These are phyloP conservation scores for Lamellibrachia luymesi DNA, from an alignment of 1,140 invertebrate species.

Conservation along the genomic window DNA sequence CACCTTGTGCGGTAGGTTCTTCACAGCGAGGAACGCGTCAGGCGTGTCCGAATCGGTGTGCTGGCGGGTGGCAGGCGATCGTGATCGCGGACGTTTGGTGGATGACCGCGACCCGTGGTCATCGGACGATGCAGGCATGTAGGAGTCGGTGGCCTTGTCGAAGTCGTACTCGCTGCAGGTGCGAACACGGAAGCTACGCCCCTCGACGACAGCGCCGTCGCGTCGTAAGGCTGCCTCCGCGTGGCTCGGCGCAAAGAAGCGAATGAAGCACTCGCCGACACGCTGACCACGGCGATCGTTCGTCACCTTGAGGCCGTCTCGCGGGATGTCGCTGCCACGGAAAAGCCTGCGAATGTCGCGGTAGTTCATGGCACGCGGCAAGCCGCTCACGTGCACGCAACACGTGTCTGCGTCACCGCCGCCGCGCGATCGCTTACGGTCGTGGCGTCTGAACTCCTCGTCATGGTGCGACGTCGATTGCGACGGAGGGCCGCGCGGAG, in stretches of 20 bases:
- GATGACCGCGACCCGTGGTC: background rate
- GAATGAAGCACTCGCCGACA: slow-evolving; percentile 76
- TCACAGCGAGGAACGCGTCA: slow-evolving; percentile 25
- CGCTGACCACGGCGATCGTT: slow-evolving; percentile 76
- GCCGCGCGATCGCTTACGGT: background rate
- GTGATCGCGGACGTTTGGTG: slow-evolving; percentile 19
- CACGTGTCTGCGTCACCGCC: slow-evolving; percentile 6
- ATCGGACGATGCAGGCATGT: background rate
- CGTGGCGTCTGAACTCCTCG: background rate
- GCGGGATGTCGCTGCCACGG: slow-evolving; percentile 72
- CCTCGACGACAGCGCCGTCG: slow-evolving; percentile 54
- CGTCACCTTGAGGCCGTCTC: slow-evolving; percentile 81
- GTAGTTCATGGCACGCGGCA: slow-evolving; percentile 42
- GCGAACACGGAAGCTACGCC: slow-evolving; percentile 42
- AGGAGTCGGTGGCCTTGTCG: slow-evolving; percentile 44
- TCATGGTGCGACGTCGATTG: background rate
- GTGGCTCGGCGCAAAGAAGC: slow-evolving; percentile 67
- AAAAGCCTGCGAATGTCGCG: slow-evolving; percentile 80
- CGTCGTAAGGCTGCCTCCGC: slow-evolving; percentile 69
- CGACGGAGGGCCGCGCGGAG: slow-evolving; percentile 61
- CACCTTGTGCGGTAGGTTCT: slow-evolving; percentile 34
- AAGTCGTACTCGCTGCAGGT: slow-evolving; percentile 42
- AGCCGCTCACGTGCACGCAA: slow-evolving; percentile 34
- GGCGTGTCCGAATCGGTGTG: slow-evolving; percentile 2
- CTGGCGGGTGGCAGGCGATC: slow-evolving; percentile 11